Percentiles rank a stretch among this genome's conserved stretches.
These are phyloP conservation scores for Talpa occidentalis DNA, from an alignment of 2,113 vertebrate species.

Conservation along the genomic window DNA sequence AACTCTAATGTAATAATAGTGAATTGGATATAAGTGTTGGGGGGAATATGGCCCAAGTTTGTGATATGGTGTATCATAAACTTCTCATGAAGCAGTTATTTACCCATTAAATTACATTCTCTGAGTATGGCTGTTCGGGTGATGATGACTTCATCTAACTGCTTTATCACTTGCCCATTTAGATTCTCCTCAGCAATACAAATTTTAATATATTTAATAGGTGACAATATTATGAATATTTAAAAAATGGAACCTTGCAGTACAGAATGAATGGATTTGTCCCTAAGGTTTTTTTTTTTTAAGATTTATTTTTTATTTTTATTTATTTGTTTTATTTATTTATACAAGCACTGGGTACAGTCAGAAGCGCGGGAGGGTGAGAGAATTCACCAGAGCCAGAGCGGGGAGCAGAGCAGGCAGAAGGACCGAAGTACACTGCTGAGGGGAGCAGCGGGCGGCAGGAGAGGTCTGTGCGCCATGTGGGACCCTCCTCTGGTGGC, in stretches of 20 bases:
- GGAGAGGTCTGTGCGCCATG: too few relatives aligned
- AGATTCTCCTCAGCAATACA: neutral
- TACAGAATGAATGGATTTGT: neutral
- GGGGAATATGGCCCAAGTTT: neutral
- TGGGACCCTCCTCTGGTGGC: too few relatives aligned
- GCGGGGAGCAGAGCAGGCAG: too few relatives aligned
- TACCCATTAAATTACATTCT: neutral
- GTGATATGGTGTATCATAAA: neutral
- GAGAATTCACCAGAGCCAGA: too few relatives aligned
- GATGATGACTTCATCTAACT: neutral
- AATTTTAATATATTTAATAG: slow-evolving; percentile 24
- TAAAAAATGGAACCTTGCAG: neutral
- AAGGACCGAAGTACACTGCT: too few relatives aligned
- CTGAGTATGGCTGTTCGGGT: neutral
- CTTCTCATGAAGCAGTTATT: neutral
- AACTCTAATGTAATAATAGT: neutral
- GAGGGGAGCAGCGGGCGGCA: too few relatives aligned
- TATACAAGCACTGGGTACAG: too few relatives aligned
- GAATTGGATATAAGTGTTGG: neutral
- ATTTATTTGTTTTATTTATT: too few relatives aligned
- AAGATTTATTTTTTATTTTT: too few relatives aligned
- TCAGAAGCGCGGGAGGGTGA: too few relatives aligned
- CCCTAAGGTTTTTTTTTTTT: neutral
- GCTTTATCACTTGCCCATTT: neutral
- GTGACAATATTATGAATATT: neutral